Conservation (phyloP, 1,140 invertebrate species). For the Hyles vespertilio region DNA sequence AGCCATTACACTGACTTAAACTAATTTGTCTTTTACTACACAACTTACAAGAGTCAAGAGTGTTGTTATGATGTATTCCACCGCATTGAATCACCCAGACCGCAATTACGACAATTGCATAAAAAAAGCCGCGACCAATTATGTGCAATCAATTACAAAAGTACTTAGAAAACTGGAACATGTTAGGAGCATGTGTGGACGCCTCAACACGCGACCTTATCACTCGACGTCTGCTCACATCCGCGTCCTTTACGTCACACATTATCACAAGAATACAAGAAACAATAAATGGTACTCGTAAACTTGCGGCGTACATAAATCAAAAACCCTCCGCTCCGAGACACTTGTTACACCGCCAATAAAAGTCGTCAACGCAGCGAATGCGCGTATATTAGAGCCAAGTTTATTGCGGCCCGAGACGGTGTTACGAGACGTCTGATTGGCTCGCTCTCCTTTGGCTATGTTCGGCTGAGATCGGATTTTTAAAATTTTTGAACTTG, state of each 20-base stretch:
- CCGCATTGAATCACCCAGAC: too few relatives aligned
- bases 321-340: slow-evolving; percentile 48
- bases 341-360: slow-evolving; percentile 70
- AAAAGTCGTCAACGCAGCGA: slow-evolving; percentile 61
- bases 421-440: slow-evolving; percentile 26
- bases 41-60: too few relatives aligned
- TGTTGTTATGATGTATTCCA: too few relatives aligned
- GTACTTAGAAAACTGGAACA: too few relatives aligned
- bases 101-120: too few relatives aligned
- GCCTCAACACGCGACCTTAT: too few relatives aligned
- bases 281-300: slow-evolving; percentile 64
- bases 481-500: too few relatives aligned
- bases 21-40: too few relatives aligned
- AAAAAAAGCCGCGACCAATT: too few relatives aligned
- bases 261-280: slow-evolving; percentile 65
- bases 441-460: slow-evolving; percentile 7
- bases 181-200: too few relatives aligned
- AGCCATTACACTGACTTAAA: too few relatives aligned
- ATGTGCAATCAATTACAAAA: too few relatives aligned
- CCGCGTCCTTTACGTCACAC: slow-evolving; percentile 47
- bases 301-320: slow-evolving; percentile 58
- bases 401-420: slow-evolving; percentile 44
- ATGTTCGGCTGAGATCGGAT: slow-evolving; percentile 12
- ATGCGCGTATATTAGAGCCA: slow-evolving; percentile 58
- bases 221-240: slow-evolving; percentile 11